These are phyloP conservation scores for Micrastur ruficollis DNA, from an alignment of 2,797 vertebrate species.

Conservation along the genomic window DNA sequence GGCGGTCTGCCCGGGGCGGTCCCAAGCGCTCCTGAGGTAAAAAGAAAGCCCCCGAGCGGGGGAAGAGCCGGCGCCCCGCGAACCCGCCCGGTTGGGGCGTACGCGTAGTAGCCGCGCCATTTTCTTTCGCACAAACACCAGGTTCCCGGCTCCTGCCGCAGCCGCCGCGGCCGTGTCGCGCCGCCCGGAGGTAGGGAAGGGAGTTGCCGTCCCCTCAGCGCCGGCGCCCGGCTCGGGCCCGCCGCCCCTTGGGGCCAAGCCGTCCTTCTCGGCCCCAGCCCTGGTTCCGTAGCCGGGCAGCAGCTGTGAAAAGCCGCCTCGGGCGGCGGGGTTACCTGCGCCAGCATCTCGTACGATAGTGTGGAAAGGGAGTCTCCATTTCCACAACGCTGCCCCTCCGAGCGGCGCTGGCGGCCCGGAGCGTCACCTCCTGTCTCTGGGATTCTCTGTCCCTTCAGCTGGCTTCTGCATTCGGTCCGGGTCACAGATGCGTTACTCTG, in stretches of 20 bases:
- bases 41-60: rapidly evolving
- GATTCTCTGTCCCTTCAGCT: not conserved
- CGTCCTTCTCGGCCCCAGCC: not conserved
- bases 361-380: not conserved
- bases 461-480: not conserved
- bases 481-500: rapidly evolving
- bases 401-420: too few relatives aligned
- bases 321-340: too few relatives aligned
- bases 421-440: not conserved
- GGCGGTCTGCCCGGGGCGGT: rapidly evolving
- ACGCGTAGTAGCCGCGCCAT: too few relatives aligned
- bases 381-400: too few relatives aligned
- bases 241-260: too few relatives aligned
- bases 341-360: not conserved
- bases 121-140: not conserved
- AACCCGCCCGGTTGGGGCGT: too few relatives aligned
- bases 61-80: too few relatives aligned
- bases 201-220: not conserved
- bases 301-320: not conserved
- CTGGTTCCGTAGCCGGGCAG: not conserved
- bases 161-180: not conserved
- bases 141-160: too few relatives aligned
- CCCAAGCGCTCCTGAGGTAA: rapidly evolving
- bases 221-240: not conserved
- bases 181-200: not conserved